These are phyloP conservation scores for Drosophila stalkeri DNA, from an alignment of 2,888 invertebrate genomes.

Conservation along the genomic window DNA sequence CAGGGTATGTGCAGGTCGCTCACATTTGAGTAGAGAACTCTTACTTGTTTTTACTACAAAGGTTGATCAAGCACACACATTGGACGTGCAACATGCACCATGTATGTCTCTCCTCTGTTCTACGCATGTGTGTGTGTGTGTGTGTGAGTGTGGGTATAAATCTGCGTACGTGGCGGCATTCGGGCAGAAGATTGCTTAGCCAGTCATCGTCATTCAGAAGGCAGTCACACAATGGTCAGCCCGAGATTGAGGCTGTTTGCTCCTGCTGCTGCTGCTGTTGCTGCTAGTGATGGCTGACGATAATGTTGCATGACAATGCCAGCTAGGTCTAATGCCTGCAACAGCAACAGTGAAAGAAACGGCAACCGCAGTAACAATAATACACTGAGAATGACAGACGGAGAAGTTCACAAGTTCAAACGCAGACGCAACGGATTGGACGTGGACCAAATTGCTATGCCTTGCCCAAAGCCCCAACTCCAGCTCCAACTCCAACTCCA, in stretches of 20 bases:
- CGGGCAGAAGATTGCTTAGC: slow-evolving; percentile 46
- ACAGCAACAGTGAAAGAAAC: slow-evolving; percentile 25
- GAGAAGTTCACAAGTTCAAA: slow-evolving; percentile 72
- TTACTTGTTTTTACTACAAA: slow-evolving; percentile 37
- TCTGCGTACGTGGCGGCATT: slow-evolving; percentile 56
- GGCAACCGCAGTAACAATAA: slow-evolving; percentile 31
- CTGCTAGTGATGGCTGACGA: slow-evolving; percentile 51
- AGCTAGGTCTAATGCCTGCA: slow-evolving; percentile 27
- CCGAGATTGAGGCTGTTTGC: slow-evolving; percentile 35
- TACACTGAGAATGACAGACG: slow-evolving; percentile 53
- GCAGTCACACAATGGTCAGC: slow-evolving; percentile 51
- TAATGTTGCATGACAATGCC: slow-evolving; percentile 61
- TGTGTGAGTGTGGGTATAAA: slow-evolving; percentile 24
- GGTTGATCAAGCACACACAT: slow-evolving; percentile 52
- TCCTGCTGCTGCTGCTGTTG: slow-evolving; percentile 14
- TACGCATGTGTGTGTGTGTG: background rate
- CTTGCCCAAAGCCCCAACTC: slow-evolving; percentile 26
- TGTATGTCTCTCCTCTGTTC: slow-evolving; percentile 12
- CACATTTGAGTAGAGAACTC: background rate
- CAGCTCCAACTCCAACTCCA: background rate
- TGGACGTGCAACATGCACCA: slow-evolving; percentile 36
- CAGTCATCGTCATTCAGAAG: slow-evolving; percentile 48
- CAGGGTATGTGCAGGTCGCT: background rate
- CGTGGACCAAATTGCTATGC: slow-evolving; percentile 47
- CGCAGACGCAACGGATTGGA: slow-evolving; percentile 38